Conservation (phyloP, 2,888 invertebrate species). For the Suillia variegata region DNA sequence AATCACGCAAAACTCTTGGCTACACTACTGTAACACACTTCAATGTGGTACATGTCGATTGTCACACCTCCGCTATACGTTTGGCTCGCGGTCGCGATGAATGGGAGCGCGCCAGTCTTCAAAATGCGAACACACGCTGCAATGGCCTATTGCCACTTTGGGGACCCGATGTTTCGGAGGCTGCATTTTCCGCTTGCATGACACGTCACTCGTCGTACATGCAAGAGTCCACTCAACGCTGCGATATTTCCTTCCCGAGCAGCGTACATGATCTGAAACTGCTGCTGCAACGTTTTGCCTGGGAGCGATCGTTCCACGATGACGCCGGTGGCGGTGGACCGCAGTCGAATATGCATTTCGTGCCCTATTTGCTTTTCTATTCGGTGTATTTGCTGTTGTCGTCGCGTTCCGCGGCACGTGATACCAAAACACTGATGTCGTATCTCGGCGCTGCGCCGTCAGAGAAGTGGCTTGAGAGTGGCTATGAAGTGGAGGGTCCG, state of each 20-base stretch:
- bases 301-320: conserved; percentile 95
- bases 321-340: conserved; percentile 97
- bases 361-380: conserved; percentile 93
- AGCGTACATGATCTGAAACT: conserved; percentile 92
- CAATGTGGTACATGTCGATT: conserved; percentile 97
- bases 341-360: conserved; percentile 95
- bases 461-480: conserved; percentile 76
- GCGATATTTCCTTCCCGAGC: conserved; percentile 59
- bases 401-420: conserved; percentile 76
- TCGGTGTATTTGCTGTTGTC: conserved; percentile 93
- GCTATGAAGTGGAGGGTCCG: conserved; percentile 90
- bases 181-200: conserved; percentile 90
- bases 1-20: conserved; percentile 80
- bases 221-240: conserved; percentile 62
- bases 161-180: conserved; percentile 93
- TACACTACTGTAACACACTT: conserved; percentile 97
- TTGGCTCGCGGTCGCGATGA: conserved; percentile 80
- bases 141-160: conserved; percentile 95
- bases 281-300: conserved; percentile 84
- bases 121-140: conserved; percentile 97
- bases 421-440: conserved; percentile 76
- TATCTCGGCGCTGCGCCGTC: conserved; percentile 71
- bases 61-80: conserved; percentile 95
- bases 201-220: conserved; percentile 90
- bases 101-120: conserved; percentile 97